Conservation (phyloP, 2,113 vertebrate species). For the Microtus pennsylvanicus region DNA sequence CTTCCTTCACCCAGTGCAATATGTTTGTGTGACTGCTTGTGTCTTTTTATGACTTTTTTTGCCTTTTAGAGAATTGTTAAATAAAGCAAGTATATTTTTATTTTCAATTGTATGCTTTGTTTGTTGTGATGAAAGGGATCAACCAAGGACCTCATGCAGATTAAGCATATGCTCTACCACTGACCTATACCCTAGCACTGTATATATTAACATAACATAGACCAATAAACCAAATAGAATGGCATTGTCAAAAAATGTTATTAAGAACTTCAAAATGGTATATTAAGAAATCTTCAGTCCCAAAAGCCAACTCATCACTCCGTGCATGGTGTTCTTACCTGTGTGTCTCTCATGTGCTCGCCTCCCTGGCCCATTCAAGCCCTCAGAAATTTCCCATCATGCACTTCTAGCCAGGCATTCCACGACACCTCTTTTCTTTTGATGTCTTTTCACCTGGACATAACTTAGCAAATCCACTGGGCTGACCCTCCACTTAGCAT, state of each 20-base stretch:
- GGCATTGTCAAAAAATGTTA: neutral
- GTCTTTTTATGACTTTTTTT: conserved; percentile 88
- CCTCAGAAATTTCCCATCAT: neutral
- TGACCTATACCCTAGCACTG: neutral
- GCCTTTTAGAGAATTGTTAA: conserved; percentile 90
- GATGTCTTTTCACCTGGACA: neutral
- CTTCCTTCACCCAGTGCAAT: conserved; percentile 86
- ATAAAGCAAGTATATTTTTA: conserved; percentile 91
- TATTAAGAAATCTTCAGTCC: neutral
- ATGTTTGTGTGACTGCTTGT: conserved; percentile 86
- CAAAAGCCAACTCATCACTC: rapidly evolving
- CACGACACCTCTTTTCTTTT: neutral
- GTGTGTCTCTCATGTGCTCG: neutral
- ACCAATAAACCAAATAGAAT: neutral
- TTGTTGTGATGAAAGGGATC: neutral
- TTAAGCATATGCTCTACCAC: neutral
- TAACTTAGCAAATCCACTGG: neutral
- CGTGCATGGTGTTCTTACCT: too few relatives aligned
- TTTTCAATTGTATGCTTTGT: conserved; percentile 44
- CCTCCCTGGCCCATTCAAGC: neutral
- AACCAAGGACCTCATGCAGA: neutral
- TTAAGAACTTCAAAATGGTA: neutral
- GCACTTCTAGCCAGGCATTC: too few relatives aligned
- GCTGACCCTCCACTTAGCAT: neutral
- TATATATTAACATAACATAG: neutral